Evolutionary conservation across 2,888 invertebrate genomes (phyloP).

Genomic region (Stenchaetothrips biformis): DNA sequence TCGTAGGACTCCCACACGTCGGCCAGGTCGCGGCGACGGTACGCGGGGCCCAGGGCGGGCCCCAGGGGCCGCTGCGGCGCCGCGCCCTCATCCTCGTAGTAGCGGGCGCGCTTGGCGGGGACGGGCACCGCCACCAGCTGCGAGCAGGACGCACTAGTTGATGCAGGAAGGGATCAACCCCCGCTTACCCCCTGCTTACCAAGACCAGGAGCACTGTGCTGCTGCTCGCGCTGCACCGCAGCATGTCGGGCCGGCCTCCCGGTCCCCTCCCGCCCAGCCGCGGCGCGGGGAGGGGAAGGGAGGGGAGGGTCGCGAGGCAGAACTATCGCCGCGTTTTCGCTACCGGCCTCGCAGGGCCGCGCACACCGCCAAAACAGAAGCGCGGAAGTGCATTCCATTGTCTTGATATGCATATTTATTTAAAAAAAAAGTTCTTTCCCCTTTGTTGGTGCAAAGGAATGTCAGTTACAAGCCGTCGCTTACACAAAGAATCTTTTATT

Average conservation of each 20-base stretch:
- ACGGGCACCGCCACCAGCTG: background rate
- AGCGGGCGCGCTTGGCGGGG: background rate
- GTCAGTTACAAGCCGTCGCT: no score
- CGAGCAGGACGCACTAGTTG: background rate
- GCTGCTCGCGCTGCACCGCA: background rate
- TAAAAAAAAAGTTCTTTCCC: no score
- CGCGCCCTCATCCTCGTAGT: background rate
- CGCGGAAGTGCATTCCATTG: no score
- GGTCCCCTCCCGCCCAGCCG: background rate
- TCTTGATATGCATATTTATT: no score
- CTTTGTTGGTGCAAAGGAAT: no score
- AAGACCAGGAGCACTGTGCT: slow-evolving; percentile 5
- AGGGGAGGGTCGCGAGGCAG: background rate
- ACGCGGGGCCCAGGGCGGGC: background rate
- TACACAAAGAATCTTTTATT: background rate
- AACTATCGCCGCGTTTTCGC: no score
- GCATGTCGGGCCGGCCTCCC: background rate
- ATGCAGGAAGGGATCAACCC: no score
- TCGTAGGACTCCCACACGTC: background rate
- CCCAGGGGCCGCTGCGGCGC: background rate
- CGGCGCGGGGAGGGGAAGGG: background rate
- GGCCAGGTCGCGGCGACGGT: background rate
- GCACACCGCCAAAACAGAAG: no score
- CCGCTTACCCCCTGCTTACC: background rate
- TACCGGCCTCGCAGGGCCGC: no score